Conservation (phyloP, 2,888 invertebrate genomes). For the Drosophila stalkeri region DNA sequence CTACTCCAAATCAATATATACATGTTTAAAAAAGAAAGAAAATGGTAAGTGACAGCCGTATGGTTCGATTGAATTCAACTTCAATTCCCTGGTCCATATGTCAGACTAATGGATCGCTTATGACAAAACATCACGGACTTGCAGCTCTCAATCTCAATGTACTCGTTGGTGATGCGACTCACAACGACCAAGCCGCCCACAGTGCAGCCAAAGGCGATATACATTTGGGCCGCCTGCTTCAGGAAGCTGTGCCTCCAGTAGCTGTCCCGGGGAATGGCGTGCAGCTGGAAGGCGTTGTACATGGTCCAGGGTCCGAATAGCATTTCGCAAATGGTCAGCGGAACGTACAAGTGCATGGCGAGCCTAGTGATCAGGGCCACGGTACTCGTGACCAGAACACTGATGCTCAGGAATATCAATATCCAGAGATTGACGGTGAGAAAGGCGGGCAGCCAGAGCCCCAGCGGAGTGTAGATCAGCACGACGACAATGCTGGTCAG, state of each 20-base stretch:
- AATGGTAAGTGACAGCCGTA: too few species aligned
- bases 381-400: conserved; percentile 34
- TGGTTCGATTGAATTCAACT: not conserved
- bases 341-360: conserved; percentile 54
- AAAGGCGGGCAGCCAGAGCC: conserved; percentile 46
- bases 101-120: not conserved
- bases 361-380: conserved; percentile 36
- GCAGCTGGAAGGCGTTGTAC: conserved; percentile 53
- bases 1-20: not conserved
- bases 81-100: conserved; percentile 6
- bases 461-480: conserved; percentile 49
- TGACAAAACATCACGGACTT: conserved; percentile 27
- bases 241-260: conserved; percentile 31
- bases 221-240: conserved; percentile 50
- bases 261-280: not conserved
- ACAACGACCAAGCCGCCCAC: conserved; percentile 40
- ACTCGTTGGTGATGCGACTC: conserved; percentile 8
- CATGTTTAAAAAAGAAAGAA: not conserved
- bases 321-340: conserved; percentile 40
- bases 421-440: conserved; percentile 56
- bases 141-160: conserved; percentile 42
- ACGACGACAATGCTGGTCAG: conserved; percentile 31
- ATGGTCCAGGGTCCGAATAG: conserved; percentile 72
- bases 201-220: conserved; percentile 50
- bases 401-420: conserved; percentile 44